These are phyloP conservation scores for Stictonetta naevosa DNA, from an alignment of 2,113 vertebrate genomes.

Conservation along the genomic window DNA sequence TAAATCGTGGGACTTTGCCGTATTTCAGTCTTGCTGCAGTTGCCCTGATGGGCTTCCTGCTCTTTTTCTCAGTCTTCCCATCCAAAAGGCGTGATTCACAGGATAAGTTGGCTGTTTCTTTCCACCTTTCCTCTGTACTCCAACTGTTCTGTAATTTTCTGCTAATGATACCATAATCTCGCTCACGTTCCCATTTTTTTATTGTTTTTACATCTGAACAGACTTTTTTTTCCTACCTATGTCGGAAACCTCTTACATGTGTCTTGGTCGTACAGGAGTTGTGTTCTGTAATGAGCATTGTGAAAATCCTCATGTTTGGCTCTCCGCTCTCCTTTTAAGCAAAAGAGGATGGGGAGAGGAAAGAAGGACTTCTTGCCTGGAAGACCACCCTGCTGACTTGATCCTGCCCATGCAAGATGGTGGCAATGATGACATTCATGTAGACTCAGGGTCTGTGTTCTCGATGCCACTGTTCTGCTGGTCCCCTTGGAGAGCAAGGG, in stretches of 20 bases:
- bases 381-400: not conserved
- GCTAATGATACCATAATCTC: not conserved
- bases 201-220: not conserved
- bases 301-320: not conserved
- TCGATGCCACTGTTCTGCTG: not conserved
- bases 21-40: not conserved
- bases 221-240: not conserved
- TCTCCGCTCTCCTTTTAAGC: not conserved
- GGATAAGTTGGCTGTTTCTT: not conserved
- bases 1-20: rapidly evolving
- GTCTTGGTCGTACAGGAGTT: not conserved
- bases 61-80: not conserved
- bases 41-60: not conserved
- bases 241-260: not conserved
- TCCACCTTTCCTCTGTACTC: not conserved
- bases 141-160: not conserved
- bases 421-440: not conserved
- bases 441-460: not conserved
- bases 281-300: not conserved
- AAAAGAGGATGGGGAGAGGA: not conserved
- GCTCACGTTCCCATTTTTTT: rapidly evolving
- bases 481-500: not conserved
- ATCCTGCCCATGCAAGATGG: not conserved
- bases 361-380: not conserved
- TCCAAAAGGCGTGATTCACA: not conserved